These are phyloP conservation scores for Agelaius phoeniceus DNA, from an alignment of 2,113 vertebrate genomes.

Conservation along the genomic window DNA sequence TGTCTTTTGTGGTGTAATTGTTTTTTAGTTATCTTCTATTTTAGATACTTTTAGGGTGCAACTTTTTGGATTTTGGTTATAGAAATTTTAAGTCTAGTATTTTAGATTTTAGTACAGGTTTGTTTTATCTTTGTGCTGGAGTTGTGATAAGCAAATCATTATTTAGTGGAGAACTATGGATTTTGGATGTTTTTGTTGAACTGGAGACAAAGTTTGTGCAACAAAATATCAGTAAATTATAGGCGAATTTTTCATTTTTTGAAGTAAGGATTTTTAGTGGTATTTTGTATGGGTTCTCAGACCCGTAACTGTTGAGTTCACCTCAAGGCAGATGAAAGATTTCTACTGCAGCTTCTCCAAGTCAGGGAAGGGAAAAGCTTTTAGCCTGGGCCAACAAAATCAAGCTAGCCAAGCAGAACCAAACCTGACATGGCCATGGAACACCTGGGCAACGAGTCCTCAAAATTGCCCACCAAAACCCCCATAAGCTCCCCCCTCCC, in stretches of 20 bases:
- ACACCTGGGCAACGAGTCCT: background rate
- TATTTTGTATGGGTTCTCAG: background rate
- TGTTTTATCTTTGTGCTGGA: background rate
- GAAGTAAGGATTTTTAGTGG: too few species aligned
- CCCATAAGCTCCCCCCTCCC: too few species aligned
- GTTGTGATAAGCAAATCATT: background rate
- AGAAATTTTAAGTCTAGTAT: background rate
- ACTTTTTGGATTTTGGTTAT: background rate
- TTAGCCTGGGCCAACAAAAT: background rate
- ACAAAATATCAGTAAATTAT: background rate
- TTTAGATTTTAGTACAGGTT: background rate
- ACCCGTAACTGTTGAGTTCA: background rate
- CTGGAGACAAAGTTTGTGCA: background rate
- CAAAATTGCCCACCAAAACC: background rate
- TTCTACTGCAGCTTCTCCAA: background rate
- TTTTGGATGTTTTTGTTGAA: background rate
- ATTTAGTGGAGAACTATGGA: background rate
- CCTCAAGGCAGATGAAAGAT: background rate
- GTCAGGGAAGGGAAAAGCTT: too few species aligned
- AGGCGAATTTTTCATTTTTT: too few species aligned
- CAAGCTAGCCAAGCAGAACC: background rate
- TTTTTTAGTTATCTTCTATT: background rate
- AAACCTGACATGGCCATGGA: fast-evolving
- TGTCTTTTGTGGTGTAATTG: background rate
- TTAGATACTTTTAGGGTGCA: background rate